A percentile compares a stretch with the other conserved stretches of the same genome.
Conservation (phyloP, 1,140 invertebrate species). For the Drosophila burlai region DNA sequence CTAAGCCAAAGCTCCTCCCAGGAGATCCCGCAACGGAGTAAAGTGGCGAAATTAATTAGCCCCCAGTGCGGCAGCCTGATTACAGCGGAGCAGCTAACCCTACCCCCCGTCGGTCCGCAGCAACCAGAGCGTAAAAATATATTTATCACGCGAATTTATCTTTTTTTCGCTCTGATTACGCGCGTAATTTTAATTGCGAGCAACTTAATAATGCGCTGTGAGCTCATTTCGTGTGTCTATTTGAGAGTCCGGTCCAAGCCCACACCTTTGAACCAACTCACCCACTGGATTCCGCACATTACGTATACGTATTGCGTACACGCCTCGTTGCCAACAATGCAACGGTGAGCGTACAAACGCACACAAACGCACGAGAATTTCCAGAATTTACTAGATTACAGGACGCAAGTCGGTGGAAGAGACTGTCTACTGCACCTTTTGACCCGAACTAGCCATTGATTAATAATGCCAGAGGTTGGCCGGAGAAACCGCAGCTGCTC, state of each 20-base stretch:
- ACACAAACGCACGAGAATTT: background rate
- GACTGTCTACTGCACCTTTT: slow-evolving; percentile 50
- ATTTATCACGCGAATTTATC: slow-evolving; percentile 82
- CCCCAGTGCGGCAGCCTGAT: slow-evolving; percentile 81
- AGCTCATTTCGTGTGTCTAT: slow-evolving; percentile 31
- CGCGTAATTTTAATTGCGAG: slow-evolving; percentile 82
- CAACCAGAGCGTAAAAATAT: slow-evolving; percentile 65
- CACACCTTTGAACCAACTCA: slow-evolving; percentile 39
- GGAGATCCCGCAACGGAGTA: slow-evolving; percentile 68
- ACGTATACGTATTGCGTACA: slow-evolving; percentile 40
- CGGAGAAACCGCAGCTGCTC: slow-evolving; percentile 4
- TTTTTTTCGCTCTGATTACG: slow-evolving; percentile 83
- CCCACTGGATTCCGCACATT: slow-evolving; percentile 2
- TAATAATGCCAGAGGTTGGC: slow-evolving; percentile 57
- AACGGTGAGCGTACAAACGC: background rate
- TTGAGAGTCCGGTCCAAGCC: background rate
- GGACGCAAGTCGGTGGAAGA: slow-evolving; percentile 31
- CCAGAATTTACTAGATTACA: slow-evolving; percentile 37
- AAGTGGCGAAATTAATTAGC: slow-evolving; percentile 84
- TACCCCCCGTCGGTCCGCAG: slow-evolving; percentile 18
- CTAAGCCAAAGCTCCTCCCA: slow-evolving; percentile 55
- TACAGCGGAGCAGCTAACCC: slow-evolving; percentile 55
- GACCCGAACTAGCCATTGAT: slow-evolving; percentile 56
- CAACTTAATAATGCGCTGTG: slow-evolving; percentile 74
- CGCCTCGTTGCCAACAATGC: slow-evolving; percentile 30